Conservation (phyloP, 1,140 invertebrate genomes). For the Episyrphus balteatus region DNA sequence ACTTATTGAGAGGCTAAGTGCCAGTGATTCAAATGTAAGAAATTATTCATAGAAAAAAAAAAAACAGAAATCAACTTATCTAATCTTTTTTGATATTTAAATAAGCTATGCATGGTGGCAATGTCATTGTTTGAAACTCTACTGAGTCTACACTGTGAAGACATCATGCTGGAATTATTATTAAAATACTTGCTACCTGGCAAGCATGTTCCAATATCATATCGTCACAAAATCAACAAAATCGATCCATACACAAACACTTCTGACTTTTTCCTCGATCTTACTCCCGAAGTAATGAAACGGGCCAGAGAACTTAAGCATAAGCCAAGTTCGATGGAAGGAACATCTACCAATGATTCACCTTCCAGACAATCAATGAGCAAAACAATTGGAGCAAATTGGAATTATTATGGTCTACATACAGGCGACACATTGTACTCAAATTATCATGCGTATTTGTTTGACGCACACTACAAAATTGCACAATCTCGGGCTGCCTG, state of each 20-base stretch:
- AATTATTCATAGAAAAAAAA: background rate
- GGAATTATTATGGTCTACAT: conserved; percentile 42
- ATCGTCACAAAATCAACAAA: conserved; percentile 60
- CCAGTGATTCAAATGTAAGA: conserved; percentile 54
- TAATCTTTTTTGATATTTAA: conserved; percentile 27
- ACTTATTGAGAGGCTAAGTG: conserved; percentile 60
- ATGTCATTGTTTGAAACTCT: conserved; percentile 83
- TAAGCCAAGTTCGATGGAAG: conserved; percentile 9
- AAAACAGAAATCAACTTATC: background rate
- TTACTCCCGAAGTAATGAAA: conserved; percentile 54
- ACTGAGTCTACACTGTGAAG: conserved; percentile 88
- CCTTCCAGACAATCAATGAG: conserved; percentile 29
- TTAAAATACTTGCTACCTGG: conserved; percentile 79
- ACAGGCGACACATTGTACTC: conserved; percentile 51
- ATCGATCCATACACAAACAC: conserved; percentile 70
- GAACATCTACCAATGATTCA: conserved; percentile 4
- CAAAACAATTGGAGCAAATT: conserved; percentile 35
- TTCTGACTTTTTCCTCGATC: conserved; percentile 70
- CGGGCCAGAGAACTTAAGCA: conserved; percentile 24
- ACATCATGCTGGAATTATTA: conserved; percentile 88
- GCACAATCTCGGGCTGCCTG: conserved; percentile 60
- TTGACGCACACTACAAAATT: conserved; percentile 69
- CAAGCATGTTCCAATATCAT: conserved; percentile 81
- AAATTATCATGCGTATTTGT: conserved; percentile 72
- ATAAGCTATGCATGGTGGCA: conserved; percentile 80